phyloP scores from a whole-genome alignment of 1,140 invertebrate genomes.

The Halictus rubicundus region DNA sequence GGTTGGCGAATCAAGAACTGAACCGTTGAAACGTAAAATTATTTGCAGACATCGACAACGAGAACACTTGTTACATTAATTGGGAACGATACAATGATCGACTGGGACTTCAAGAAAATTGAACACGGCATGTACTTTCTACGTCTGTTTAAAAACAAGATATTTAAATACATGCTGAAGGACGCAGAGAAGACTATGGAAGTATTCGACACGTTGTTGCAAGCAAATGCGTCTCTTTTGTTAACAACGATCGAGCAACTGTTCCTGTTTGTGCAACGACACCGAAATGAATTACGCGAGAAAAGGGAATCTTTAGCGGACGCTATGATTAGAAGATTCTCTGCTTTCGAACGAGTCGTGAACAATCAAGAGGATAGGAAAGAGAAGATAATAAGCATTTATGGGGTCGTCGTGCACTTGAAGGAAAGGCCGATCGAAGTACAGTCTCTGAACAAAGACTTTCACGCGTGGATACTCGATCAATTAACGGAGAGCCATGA shows the following conservation, averaged over 20 bases:
- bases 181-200: constrained; percentile 60
- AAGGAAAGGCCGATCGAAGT: constrained; percentile 62
- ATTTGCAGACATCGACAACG: constrained; percentile 57
- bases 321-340: constrained; percentile 62
- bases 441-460: constrained; percentile 16
- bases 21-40: not conserved
- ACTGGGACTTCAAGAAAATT: constrained; percentile 35
- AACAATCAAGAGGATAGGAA: constrained; percentile 60
- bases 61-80: constrained; percentile 53
- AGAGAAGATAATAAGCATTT: constrained; percentile 71
- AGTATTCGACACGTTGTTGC: constrained; percentile 57
- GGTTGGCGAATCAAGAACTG: constrained; percentile 1
- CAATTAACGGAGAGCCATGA: constrained; percentile 54
- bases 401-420: constrained; percentile 64
- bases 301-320: constrained; percentile 53
- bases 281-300: constrained; percentile 45
- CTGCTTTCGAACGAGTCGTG: constrained; percentile 42
- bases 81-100: constrained; percentile 26
- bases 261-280: constrained; percentile 56
- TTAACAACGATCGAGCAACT: constrained; percentile 70
- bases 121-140: constrained; percentile 74
- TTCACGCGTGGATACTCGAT: constrained; percentile 70
- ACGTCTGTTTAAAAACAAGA: constrained; percentile 63
- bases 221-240: constrained; percentile 47
- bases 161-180: constrained; percentile 67